These are phyloP conservation scores for Anguilla anguilla DNA, from an alignment of 2,797 vertebrate genomes.

Conservation along the genomic window DNA sequence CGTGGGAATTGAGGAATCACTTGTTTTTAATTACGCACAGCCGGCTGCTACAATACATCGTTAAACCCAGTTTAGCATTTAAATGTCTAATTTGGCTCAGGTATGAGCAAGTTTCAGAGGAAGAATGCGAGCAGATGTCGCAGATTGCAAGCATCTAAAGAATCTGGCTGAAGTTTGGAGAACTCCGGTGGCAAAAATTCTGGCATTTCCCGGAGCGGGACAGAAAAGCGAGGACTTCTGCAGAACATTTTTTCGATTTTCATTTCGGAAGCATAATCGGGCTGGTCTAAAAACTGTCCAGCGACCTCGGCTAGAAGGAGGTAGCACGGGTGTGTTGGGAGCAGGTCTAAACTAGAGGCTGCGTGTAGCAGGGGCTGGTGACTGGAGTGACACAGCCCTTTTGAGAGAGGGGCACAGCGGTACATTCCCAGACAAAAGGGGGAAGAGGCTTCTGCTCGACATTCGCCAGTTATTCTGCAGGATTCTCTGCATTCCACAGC, in stretches of 20 bases:
- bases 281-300: background rate
- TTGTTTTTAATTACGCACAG: slow-evolving; percentile 26
- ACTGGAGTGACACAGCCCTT: background rate
- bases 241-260: background rate
- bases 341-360: background rate
- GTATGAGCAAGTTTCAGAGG: background rate
- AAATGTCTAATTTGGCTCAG: background rate
- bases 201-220: background rate
- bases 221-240: background rate
- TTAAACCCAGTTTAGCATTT: background rate
- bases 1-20: background rate
- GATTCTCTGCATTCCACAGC: slow-evolving; percentile 5
- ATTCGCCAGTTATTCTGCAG: background rate
- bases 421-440: slow-evolving; percentile 5
- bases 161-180: background rate
- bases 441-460: background rate
- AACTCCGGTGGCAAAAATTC: background rate
- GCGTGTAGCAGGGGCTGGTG: background rate
- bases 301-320: background rate
- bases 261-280: background rate
- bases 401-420: background rate
- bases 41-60: slow-evolving; percentile 14
- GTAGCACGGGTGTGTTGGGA: background rate
- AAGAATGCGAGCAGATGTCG: slow-evolving; percentile 11
- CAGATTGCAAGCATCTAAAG: slow-evolving; percentile 2